Base-by-base conservation (phyloP, 2,888 invertebrate species). In the Oscheius myriophilus region DNA sequence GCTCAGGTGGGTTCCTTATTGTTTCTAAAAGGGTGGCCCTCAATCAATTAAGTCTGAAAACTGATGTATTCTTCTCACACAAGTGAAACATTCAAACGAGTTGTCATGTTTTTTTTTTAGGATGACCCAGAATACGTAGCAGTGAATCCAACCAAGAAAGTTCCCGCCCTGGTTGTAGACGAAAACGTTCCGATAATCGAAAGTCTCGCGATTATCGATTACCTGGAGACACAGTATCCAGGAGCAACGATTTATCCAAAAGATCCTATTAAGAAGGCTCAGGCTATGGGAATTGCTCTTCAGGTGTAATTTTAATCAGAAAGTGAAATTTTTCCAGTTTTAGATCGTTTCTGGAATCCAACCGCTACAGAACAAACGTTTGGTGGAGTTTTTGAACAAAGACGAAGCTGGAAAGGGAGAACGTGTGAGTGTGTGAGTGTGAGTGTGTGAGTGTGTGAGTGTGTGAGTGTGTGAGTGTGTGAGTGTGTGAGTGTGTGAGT, bases 91-190 rank as follows among this genome's bases (percentile, higher is more conserved):
- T n/a, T n/a, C n/a, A n/a, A n/a, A n/a, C n/a, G 33, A 33, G 33
- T 9, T 33, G 3, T 9, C 3, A 9, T 33, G 4, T 33, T 33
- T 3, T 6, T 6, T 6, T 33, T 33, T 46, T 61, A 76, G 74
- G 68, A 70, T 3, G 63, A 52, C 18, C 71, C 72, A 7, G 75
- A 74, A 83, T 93, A 93, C 84, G 92, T 93, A 85, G 91, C 93
- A 1, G 92, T 94, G 25, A 85, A 96, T 88, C 95, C 96, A 0
- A 93, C 95, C 92, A 93, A 92, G 85, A 94, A 95, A 88, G 94
- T 97, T 23, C 97, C 97, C 53, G 92, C 94, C 0, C 90, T 96
- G 70, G 66, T 73, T 9, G 91, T 92, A 83, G 90, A 91, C 86
- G 91, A 90, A 70, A 88, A 89, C 62, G 89, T 89, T 2, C 84